phyloP scores from a whole-genome alignment of 2,888 invertebrate genomes.

The Suillia variegata region DNA sequence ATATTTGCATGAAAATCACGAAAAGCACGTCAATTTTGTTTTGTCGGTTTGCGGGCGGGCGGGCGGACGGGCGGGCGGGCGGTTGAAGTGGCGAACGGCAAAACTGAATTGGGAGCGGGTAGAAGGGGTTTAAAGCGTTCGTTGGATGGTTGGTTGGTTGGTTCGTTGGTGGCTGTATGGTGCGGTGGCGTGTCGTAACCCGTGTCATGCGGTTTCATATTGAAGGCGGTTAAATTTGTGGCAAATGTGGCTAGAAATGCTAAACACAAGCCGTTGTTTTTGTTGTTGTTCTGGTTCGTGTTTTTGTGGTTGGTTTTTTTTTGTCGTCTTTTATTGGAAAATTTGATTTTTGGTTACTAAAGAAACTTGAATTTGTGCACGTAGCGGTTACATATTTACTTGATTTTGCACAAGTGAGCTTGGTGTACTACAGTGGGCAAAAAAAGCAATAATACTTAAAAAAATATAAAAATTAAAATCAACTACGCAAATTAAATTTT shows the following conservation, averaged over 20 bases:
- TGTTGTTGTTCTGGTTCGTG: conserved; percentile 41
- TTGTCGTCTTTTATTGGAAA: conserved; percentile 1
- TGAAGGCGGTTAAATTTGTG: conserved; percentile 20
- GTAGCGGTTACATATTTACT: background rate
- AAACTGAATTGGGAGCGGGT: too few relatives aligned
- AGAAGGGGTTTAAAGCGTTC: too few relatives aligned
- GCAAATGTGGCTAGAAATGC: conserved; percentile 37
- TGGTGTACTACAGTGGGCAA: too few relatives aligned
- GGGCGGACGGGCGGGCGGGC: background rate
- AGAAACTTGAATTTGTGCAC: too few relatives aligned
- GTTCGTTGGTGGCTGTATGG: background rate
- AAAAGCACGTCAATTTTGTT: conserved; percentile 55
- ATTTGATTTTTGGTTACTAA: conserved; percentile 6
- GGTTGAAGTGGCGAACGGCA: too few relatives aligned
- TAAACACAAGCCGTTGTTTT: conserved; percentile 43
- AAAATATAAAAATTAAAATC: too few relatives aligned
- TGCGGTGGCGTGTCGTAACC: background rate
- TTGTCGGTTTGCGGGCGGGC: conserved; percentile 45
- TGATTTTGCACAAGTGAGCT: background rate
- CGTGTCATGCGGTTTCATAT: background rate
- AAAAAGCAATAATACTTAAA: too few relatives aligned
- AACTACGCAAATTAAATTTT: too few relatives aligned
- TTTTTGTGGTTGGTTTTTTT: conserved; percentile 16
- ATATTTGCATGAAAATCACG: conserved; percentile 58
- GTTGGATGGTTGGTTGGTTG: too few relatives aligned